Conservation (phyloP, 2,888 invertebrate genomes). For the Cotesia congregata region DNA sequence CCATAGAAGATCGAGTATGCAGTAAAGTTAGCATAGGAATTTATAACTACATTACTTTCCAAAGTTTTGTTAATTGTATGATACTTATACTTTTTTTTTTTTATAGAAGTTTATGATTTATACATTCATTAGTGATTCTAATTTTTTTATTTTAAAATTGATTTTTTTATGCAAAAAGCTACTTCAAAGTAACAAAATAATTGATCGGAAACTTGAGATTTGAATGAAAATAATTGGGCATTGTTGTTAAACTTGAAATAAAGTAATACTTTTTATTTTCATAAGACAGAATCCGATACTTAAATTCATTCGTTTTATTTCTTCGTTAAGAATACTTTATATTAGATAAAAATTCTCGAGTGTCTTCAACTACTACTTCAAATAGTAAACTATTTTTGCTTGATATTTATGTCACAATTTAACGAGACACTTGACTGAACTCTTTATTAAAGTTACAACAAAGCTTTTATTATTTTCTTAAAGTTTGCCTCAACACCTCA, state of each 20-base stretch:
- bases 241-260: background rate
- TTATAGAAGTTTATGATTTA: slow-evolving; percentile 5
- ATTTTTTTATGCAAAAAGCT: background rate
- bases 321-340: slow-evolving; percentile 24
- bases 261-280: slow-evolving; percentile 13
- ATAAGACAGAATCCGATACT: slow-evolving; percentile 36
- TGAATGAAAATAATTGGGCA: slow-evolving; percentile 33
- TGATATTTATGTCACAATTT: slow-evolving; percentile 14
- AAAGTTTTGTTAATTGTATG: slow-evolving; percentile 18
- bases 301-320: slow-evolving; percentile 22
- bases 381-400: slow-evolving; percentile 13
- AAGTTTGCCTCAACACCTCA: background rate
- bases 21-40: slow-evolving; percentile 26
- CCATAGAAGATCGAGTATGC: slow-evolving; percentile 19
- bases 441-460: background rate
- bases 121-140: background rate
- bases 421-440: slow-evolving; percentile 29
- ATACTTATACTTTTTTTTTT: background rate
- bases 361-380: slow-evolving; percentile 4
- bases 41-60: slow-evolving; percentile 31
- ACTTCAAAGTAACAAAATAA: slow-evolving; percentile 10
- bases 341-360: background rate
- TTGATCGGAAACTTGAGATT: background rate
- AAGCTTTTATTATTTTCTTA: background rate
- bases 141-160: no score